A percentile compares a stretch with the other conserved stretches of the same genome.
Conservation (phyloP, 2,113 vertebrate genomes). For the Pao palembangensis region DNA sequence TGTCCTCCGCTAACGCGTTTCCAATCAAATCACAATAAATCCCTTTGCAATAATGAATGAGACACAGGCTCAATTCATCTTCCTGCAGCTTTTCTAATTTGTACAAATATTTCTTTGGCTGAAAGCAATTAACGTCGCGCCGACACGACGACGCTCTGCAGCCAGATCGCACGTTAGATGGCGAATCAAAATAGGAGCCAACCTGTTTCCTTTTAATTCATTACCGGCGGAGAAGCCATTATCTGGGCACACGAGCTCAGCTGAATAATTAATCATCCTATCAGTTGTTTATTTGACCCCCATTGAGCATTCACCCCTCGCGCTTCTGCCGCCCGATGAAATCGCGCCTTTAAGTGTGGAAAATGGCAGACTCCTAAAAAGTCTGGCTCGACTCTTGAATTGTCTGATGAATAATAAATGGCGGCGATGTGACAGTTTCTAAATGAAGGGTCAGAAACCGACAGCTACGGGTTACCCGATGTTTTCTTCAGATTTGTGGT, state of each 20-base stretch:
- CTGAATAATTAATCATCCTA: constrained; percentile 73
- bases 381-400: constrained; percentile 34
- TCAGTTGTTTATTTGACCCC: constrained; percentile 70
- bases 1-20: constrained; percentile 44
- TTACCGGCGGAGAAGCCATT: constrained; percentile 59
- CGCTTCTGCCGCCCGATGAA: constrained; percentile 46
- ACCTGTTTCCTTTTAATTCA: constrained; percentile 60
- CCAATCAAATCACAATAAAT: constrained; percentile 45
- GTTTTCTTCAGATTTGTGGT: constrained; percentile 29
- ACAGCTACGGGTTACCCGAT: no score
- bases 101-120: constrained; percentile 66
- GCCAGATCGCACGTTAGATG: constrained; percentile 42
- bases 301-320: constrained; percentile 57
- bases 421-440: constrained; percentile 33
- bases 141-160: constrained; percentile 47
- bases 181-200: constrained; percentile 44
- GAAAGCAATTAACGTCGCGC: constrained; percentile 59
- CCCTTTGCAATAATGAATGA: constrained; percentile 55
- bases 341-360: constrained; percentile 55
- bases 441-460: constrained; percentile 39
- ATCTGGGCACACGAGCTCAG: constrained; percentile 60
- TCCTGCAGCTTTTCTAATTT: constrained; percentile 46
- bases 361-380: constrained; percentile 40
- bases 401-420: constrained; percentile 58
- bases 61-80: constrained; percentile 45